Evolutionary conservation across 2,113 vertebrate genomes (phyloP).

Genomic region (Scomber scombrus): DNA sequence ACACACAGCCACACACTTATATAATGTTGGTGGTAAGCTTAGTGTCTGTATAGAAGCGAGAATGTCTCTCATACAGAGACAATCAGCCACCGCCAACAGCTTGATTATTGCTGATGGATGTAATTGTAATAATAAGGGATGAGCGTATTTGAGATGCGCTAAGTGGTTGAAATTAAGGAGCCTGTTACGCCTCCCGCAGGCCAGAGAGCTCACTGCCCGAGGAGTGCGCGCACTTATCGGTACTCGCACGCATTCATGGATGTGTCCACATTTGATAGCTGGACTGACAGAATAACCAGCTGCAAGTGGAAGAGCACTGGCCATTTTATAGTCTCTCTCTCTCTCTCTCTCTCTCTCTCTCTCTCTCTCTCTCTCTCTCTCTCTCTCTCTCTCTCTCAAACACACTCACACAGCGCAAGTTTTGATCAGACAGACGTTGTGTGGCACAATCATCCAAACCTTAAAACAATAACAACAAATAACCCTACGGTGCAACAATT

Average conservation of each 20-base stretch:
- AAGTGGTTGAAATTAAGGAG: slow-evolving; percentile 58
- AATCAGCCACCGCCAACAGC: slow-evolving; percentile 32
- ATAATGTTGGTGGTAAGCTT: slow-evolving; percentile 8
- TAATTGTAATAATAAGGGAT: slow-evolving; percentile 50
- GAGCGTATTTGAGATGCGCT: slow-evolving; percentile 31
- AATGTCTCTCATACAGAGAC: slow-evolving; percentile 9
- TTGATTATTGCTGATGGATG: slow-evolving; percentile 44
- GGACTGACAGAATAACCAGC: slow-evolving; percentile 55
- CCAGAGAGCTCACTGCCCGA: slow-evolving; percentile 56
- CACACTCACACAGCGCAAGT: neutral
- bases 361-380: slow-evolving; percentile 16
- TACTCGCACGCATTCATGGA: neutral
- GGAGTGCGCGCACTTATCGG: slow-evolving; percentile 33
- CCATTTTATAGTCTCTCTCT: slow-evolving; percentile 31
- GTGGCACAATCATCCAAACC: neutral
- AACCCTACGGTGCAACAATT: neutral
- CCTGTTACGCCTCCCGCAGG: slow-evolving; percentile 73
- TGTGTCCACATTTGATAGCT: slow-evolving; percentile 41
- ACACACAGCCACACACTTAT: neutral
- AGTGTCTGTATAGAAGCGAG: slow-evolving; percentile 21
- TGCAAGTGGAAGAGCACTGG: slow-evolving; percentile 45
- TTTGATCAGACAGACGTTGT: neutral
- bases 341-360: neutral
- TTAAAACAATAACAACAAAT: neutral
- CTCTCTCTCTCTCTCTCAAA: no score